phyloP scores from a whole-genome alignment of 1,140 invertebrate species.

The Bombus sylvicola region DNA sequence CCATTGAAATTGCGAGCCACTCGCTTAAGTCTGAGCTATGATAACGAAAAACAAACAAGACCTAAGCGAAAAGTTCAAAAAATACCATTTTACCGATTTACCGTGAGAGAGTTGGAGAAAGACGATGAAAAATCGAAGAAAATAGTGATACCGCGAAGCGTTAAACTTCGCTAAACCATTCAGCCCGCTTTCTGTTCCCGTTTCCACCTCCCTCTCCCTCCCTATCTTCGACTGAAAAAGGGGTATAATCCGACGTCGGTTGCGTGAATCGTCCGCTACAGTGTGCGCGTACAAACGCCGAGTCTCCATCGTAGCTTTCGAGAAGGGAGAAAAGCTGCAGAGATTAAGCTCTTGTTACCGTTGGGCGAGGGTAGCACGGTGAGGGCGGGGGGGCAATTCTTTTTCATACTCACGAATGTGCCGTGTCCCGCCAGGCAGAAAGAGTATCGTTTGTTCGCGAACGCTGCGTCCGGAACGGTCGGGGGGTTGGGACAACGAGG shows the following conservation, averaged over 20 bases:
- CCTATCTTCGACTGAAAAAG: constrained; percentile 23
- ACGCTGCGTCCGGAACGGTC: constrained; percentile 1
- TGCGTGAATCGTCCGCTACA: constrained; percentile 23
- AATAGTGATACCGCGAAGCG: neutral
- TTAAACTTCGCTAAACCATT: constrained; percentile 12
- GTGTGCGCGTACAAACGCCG: neutral
- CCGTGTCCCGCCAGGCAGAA: constrained; percentile 41
- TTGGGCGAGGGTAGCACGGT: too few species aligned
- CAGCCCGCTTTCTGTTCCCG: neutral
- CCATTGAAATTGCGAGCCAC: neutral
- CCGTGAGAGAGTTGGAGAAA: neutral
- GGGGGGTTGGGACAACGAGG: neutral
- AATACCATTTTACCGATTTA: neutral
- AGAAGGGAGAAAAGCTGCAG: constrained; percentile 48
- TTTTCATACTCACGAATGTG: constrained; percentile 45
- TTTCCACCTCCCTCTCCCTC: neutral
- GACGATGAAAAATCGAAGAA: neutral
- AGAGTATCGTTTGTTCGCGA: constrained; percentile 48
- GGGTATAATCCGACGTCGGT: constrained; percentile 36
- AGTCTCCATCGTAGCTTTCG: constrained; percentile 16
- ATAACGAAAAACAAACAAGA: neutral
- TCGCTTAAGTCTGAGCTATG: neutral
- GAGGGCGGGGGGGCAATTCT: constrained; percentile 31
- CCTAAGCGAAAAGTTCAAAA: neutral
- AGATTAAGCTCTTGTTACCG: constrained; percentile 63